Percentiles rank a stretch among this genome's conserved stretches.
These are phyloP conservation scores for Dorcus hopei DNA, from an alignment of 2,888 invertebrate species.

Conservation along the genomic window DNA sequence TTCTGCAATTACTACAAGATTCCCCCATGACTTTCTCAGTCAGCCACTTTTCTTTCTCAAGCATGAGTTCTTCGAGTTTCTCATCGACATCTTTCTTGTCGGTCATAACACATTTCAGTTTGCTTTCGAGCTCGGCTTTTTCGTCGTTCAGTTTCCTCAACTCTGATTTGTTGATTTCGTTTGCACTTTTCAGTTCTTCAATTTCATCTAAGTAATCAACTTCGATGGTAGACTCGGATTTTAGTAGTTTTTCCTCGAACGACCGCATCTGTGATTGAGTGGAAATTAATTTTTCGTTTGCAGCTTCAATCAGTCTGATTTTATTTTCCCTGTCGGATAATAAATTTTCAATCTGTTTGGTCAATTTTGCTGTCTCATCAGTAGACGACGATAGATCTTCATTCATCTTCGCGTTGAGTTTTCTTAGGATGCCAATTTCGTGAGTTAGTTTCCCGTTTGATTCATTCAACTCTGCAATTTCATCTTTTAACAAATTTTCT, in stretches of 20 bases:
- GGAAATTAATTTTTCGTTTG: background rate
- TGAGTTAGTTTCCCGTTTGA: too few species aligned
- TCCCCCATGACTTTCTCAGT: constrained; percentile 4
- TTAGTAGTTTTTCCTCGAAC: background rate
- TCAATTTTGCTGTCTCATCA: too few species aligned
- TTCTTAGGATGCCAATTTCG: too few species aligned
- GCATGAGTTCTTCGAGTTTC: constrained; percentile 10
- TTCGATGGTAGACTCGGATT: background rate
- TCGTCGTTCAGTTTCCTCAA: background rate
- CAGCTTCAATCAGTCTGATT: background rate
- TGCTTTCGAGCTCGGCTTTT: background rate
- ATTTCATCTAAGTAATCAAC: background rate
- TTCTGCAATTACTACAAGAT: background rate
- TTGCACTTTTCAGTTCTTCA: background rate
- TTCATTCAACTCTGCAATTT: too few species aligned
- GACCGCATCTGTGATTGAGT: background rate
- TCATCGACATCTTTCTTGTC: background rate
- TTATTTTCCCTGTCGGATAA: too few species aligned
- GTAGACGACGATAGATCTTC: too few species aligned
- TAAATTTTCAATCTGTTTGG: too few species aligned
- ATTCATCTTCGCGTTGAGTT: too few species aligned
- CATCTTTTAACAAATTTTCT: too few species aligned
- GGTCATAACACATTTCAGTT: background rate
- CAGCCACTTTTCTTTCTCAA: constrained; percentile 9
- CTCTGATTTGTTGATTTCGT: background rate